These are phyloP conservation scores for Dromiciops gliroides DNA, from an alignment of 2,113 vertebrate genomes.

Conservation along the genomic window DNA sequence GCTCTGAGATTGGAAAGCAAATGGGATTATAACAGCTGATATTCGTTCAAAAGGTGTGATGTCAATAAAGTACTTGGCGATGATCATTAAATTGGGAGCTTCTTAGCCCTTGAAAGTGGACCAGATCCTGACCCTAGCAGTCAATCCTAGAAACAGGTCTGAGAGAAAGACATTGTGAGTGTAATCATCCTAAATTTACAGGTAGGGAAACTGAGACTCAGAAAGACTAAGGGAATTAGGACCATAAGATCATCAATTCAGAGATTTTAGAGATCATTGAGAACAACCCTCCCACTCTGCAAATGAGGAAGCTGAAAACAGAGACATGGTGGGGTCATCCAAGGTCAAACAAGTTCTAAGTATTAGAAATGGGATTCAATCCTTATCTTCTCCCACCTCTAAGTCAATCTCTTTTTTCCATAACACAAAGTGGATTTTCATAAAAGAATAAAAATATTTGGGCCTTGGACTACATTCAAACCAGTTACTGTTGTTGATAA, in stretches of 20 bases:
- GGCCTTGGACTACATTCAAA: neutral
- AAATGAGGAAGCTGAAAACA: neutral
- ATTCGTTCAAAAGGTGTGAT: conserved; percentile 83
- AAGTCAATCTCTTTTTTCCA: neutral
- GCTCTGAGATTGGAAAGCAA: neutral
- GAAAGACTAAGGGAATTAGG: neutral
- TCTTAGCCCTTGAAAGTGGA: neutral
- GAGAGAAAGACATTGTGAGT: neutral
- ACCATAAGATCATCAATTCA: neutral
- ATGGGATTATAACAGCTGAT: neutral
- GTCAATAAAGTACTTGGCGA: conserved; percentile 82
- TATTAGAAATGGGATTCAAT: neutral
- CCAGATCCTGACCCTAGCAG: neutral
- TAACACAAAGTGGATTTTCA: neutral
- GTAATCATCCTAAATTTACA: neutral
- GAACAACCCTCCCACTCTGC: neutral
- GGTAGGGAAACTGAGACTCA: neutral
- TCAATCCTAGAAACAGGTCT: neutral
- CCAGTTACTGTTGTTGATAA: no score
- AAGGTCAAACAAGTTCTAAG: neutral
- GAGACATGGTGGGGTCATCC: neutral
- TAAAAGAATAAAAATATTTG: neutral
- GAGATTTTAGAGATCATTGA: neutral
- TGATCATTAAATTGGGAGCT: neutral
- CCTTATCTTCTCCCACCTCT: neutral